Evolutionary conservation across 2,888 invertebrate genomes (phyloP), one percentile per base, ranked within the genome.

Genomic region (Nomada fucata): DNA sequence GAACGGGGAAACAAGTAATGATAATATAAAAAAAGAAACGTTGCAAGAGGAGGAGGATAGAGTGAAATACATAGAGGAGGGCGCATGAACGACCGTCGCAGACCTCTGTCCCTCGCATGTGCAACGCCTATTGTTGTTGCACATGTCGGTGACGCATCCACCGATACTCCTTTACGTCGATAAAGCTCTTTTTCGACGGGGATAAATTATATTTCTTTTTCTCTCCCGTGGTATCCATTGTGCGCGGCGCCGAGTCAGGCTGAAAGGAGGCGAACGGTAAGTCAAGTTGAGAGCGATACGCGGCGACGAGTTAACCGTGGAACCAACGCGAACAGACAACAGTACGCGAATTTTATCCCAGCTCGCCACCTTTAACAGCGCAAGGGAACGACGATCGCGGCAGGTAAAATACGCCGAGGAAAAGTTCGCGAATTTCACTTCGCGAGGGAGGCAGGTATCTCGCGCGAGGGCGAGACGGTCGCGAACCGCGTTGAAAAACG

Each of bases 1-100:
- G 79, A 50, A 76, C 79, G 85, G 88, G 89, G 89, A 85, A 80
- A 84, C 79, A 73, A 87, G 83, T 84, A 85, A 87, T 79, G 75
- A 82, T 81, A 79, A 85, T 79, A 80, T 77, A 79, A 83, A 26
- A 26, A 26, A 26, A 26, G 2, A 26, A 23, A 23, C 1, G 26
- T 26, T 26, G 50, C n/a, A n/a, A n/a, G 75, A 72, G 68, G 61
- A 52, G 65, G 20, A 77, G 77, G 50, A 63, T 74, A 76, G 80
- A 81, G 64, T 36, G 74, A 73, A 81, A 76, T 71, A 26, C 26
- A 26, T 26, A 50, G 79, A 70, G 20, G n/a, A 72, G 70, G 47
- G 63, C 65, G 69, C 67, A 55, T 60, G 74, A 57, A 77, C 61
- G 60, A 47, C 3, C 74, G 63, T 64, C 65, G 64, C 55, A 26